These are phyloP conservation scores for Luffia ferchaultella DNA, from an alignment of 2,888 invertebrate genomes.

Conservation along the genomic window DNA sequence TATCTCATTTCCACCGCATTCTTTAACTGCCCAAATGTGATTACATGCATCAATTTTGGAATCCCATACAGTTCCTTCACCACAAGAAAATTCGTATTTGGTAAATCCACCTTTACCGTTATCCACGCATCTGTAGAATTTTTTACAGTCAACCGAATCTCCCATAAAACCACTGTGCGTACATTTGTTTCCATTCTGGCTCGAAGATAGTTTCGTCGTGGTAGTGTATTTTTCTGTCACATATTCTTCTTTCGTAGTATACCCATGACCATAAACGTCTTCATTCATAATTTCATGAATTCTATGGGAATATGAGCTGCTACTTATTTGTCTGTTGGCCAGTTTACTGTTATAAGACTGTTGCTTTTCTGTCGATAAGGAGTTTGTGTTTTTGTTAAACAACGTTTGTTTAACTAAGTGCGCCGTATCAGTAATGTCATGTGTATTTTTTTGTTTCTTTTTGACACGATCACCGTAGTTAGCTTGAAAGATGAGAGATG, in stretches of 20 bases:
- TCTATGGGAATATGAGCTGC: no score
- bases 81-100: constrained; percentile 64
- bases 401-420: no score
- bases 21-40: constrained; percentile 57
- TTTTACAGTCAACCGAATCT: constrained; percentile 62
- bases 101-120: constrained; percentile 43
- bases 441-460: constrained; percentile 17
- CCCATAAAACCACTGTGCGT: constrained; percentile 68
- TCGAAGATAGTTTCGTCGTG: not conserved
- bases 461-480: not conserved
- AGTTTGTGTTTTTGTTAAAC: no score
- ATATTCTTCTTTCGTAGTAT: not conserved
- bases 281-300: no score
- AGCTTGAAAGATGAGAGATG: no score
- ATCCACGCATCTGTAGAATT: constrained; percentile 73
- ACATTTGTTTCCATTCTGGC: constrained; percentile 23
- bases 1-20: constrained; percentile 24
- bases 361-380: no score
- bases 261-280: not conserved
- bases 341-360: no score
- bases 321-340: no score
- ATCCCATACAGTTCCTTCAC: constrained; percentile 70
- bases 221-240: not conserved
- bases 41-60: constrained; percentile 63
- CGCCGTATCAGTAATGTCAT: no score